Conservation (phyloP, 2,888 invertebrate genomes). For the Apocheima hispidaria region DNA sequence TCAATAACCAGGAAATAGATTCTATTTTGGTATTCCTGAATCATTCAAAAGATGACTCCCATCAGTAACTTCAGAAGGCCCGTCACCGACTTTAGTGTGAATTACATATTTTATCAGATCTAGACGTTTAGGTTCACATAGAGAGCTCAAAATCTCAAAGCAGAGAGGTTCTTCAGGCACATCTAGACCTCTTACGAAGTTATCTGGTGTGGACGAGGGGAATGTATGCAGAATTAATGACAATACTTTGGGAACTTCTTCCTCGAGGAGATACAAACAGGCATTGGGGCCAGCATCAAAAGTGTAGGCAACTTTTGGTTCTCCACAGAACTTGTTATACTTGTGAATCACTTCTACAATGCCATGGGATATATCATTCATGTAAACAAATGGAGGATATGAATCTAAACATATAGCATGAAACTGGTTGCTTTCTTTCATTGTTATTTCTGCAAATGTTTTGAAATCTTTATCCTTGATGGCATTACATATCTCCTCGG, state of each 20-base stretch:
- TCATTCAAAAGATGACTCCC: constrained; percentile 68
- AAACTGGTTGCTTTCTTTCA: constrained; percentile 99
- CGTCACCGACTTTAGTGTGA: constrained; percentile 93
- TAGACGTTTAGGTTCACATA: constrained; percentile 67
- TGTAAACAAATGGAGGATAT: constrained; percentile 96
- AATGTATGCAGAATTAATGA: constrained; percentile 90
- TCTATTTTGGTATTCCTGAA: constrained; percentile 57
- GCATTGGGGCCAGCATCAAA: constrained; percentile 99
- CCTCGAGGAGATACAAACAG: constrained; percentile 93
- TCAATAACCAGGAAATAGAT: constrained; percentile 7
- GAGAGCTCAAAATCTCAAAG: constrained; percentile 55
- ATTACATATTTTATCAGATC: constrained; percentile 93
- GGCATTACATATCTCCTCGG: constrained; percentile 80
- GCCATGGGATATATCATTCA: constrained; percentile 94
- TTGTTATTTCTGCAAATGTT: constrained; percentile 96
- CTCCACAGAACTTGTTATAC: constrained; percentile 90
- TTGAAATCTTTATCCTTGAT: constrained; percentile 91
- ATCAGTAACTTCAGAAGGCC: constrained; percentile 87
- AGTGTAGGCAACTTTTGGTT: constrained; percentile 94
- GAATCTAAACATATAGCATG: constrained; percentile 98
- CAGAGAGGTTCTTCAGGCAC: constrained; percentile 44
- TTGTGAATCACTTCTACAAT: constrained; percentile 93
- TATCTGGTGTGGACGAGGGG: constrained; percentile 84
- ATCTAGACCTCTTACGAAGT: constrained; percentile 68
- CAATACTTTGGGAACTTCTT: constrained; percentile 90